These are phyloP conservation scores for Pogonomyrmex californicus DNA, from an alignment of 1,140 invertebrate genomes.

Conservation along the genomic window DNA sequence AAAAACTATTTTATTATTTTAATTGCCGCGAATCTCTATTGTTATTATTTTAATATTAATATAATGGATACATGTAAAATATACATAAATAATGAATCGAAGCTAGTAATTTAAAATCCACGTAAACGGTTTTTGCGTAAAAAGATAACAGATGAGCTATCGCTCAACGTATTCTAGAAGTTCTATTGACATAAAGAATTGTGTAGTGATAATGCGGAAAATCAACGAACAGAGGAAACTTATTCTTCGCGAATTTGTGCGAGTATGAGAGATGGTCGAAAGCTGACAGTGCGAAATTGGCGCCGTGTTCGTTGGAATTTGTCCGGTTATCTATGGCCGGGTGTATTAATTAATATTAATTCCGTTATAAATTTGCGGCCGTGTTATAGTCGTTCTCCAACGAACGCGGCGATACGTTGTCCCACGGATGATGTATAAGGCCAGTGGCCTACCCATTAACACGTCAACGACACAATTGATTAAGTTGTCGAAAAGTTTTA, in stretches of 20 bases:
- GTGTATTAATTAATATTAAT: slow-evolving; percentile 74
- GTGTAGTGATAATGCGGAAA: slow-evolving; percentile 27
- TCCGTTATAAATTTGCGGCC: slow-evolving; percentile 70
- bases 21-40: no score
- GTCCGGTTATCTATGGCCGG: slow-evolving; percentile 63
- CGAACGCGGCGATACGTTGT: slow-evolving; percentile 32
- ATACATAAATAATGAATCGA: not conserved
- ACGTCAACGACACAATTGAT: slow-evolving; percentile 43
- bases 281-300: slow-evolving; percentile 41
- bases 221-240: slow-evolving; percentile 39
- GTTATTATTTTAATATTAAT: slow-evolving; percentile 23
- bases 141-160: not conserved
- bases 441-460: slow-evolving; percentile 50
- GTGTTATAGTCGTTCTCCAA: slow-evolving; percentile 54
- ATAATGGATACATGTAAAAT: not conserved
- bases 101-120: slow-evolving; percentile 6
- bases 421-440: slow-evolving; percentile 39
- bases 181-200: slow-evolving; percentile 34
- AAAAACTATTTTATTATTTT: not conserved
- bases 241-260: slow-evolving; percentile 28
- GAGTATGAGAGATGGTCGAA: slow-evolving; percentile 43
- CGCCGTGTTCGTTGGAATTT: slow-evolving; percentile 49
- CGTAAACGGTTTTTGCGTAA: not conserved
- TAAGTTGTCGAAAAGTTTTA: slow-evolving; percentile 54
- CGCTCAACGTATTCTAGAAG: not conserved